Evolutionary conservation across 2,888 invertebrate species (phyloP).

Genomic region (Iselma pallidipennis): DNA sequence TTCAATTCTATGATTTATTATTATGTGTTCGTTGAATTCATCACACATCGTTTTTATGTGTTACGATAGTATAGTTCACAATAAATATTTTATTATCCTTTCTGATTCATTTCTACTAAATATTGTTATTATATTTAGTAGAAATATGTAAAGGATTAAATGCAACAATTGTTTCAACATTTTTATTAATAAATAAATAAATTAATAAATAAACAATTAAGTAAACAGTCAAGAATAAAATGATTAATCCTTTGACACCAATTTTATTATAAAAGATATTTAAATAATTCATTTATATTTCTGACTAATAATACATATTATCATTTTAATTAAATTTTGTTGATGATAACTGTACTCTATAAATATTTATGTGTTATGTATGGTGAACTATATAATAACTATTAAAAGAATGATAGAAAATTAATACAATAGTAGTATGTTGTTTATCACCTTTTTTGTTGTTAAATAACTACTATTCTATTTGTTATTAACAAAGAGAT

Average conservation of each 20-base stretch:
- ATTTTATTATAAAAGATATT: too few relatives aligned
- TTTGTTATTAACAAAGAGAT: too few relatives aligned
- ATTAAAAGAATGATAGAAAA: background rate
- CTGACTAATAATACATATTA: too few relatives aligned
- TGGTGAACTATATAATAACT: background rate
- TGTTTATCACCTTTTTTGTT: too few relatives aligned
- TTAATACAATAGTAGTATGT: background rate
- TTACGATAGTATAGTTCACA: background rate
- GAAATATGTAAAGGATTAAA: background rate
- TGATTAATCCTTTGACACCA: background rate
- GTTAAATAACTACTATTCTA: too few relatives aligned
- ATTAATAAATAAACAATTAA: background rate
- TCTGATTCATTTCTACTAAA: background rate
- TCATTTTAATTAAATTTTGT: background rate
- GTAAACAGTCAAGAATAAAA: background rate
- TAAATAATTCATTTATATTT: too few relatives aligned
- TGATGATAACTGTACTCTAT: too few relatives aligned
- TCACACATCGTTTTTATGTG: background rate
- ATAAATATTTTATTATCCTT: background rate
- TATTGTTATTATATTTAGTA: background rate
- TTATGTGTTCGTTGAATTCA: background rate
- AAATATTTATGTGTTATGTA: background rate
- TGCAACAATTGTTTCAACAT: background rate
- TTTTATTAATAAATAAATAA: background rate
- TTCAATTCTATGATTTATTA: background rate